Evolutionary conservation across 2,888 invertebrate genomes (phyloP), one percentile per base, ranked within the genome.

Genomic region (Drosophila colorata): DNA sequence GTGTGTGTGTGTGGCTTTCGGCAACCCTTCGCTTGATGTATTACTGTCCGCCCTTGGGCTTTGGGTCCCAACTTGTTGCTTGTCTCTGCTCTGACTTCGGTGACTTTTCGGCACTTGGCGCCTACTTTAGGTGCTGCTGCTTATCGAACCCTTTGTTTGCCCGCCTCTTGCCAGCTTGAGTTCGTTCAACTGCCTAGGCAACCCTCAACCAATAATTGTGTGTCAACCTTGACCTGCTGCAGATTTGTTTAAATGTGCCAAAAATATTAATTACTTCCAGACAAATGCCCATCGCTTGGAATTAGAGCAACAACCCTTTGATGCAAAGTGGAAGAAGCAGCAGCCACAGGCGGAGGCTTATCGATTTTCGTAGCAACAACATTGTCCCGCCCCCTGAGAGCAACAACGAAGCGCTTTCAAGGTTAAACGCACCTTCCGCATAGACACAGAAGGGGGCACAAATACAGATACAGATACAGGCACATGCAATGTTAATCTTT

Each of bases 21-120:
- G 82, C 85, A 83, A 83, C 87, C 83, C 83, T 87, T 83, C 69
- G 69, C 48, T 55, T 77, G 82, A 85, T 71, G 68, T 69, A 70
- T 77, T 73, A 51, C 68, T 51, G 58, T 25, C 25, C 23, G 58
- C 57, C 53, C 58, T 67, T 49, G 53, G 38, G 49, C 44, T 23
- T 20, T 5, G 49, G 44, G 51, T 37, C 20, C 35, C 73, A 63
- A 74, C 63, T 72, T 72, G 71, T 71, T 74, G 69, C 74, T 49
- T 13, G 13, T 13, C 25, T 28, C 8, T 31, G 31, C 31, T 31
- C 31, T 31, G 31, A 11, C 31, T 11, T 9, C 33, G 33, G 9
- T 28, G 28, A 28, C 28, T 28, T 28, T 28, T 9, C 9, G 9
- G 28, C 28, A 28, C 28, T 28, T 28, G 9, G 28, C 3, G 35